Evolutionary conservation across 2,888 invertebrate species (phyloP), one percentile per base, ranked within the genome.

Genomic region (Ochropleura leucogaster): DNA sequence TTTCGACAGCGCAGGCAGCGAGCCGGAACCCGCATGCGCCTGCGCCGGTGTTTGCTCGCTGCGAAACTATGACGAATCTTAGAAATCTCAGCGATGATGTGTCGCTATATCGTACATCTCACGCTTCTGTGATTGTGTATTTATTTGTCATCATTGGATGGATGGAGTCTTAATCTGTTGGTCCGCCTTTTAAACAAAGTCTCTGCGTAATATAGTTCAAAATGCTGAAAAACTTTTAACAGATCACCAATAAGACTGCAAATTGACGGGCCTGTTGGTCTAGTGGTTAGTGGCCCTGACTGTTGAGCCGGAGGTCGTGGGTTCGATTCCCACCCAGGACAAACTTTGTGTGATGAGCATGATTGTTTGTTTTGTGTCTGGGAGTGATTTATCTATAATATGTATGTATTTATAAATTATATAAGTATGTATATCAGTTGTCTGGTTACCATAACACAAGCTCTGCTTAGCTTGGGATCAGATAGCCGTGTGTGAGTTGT

Each of bases 1-100:
- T 84, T 75, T 84, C 64, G 66, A 68, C 81, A 75, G 72, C 18
- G 7, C 16, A 46, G 20, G 60, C 76, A 72, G 40, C 82, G 72
- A 80, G 47, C 70, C 76, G 82, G 63, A 80, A 84, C 85, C 72
- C 55, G 57, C 63, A 72, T 80, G 62, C 44, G 40, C 16, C 8
- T 44, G 63, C 55, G 49, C 16, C 64, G 70, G 51, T 69, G 67
- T 18, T 53, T 64, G 60, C 57, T 60, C 66, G 42, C 64, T 79
- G 78, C 73, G 59, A 82, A 82, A 72, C 79, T 85, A 80, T 80
- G 79, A 85, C 87, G 77, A 83, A 87, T 83, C 79, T 75, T 76
- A 83, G 80, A 75, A 87, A 87, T 83, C 83, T 82, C 63, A 14
- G 3, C n/a, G 68, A 71, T 68, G 30, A 30, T 30, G 30, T 30